These are phyloP conservation scores for Melopsittacus undulatus DNA, from an alignment of 2,797 vertebrate genomes.

Conservation along the genomic window DNA sequence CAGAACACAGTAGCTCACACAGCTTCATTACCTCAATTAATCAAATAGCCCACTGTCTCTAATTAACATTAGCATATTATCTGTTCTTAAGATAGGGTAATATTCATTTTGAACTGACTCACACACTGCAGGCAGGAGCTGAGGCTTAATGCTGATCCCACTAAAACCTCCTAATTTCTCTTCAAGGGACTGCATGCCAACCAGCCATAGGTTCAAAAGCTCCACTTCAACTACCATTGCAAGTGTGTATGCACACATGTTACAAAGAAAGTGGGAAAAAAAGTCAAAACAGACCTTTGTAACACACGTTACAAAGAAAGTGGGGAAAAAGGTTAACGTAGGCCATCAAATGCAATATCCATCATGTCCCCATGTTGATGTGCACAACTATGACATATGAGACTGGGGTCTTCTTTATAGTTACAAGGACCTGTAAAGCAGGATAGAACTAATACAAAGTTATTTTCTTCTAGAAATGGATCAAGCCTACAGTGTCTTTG, in stretches of 20 bases:
- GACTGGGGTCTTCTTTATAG: neutral
- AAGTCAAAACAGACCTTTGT: neutral
- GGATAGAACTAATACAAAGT: neutral
- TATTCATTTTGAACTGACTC: neutral
- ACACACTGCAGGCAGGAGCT: neutral
- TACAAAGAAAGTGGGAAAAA: neutral
- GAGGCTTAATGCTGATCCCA: neutral
- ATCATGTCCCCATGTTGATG: neutral
- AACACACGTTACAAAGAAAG: neutral
- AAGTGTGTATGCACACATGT: neutral
- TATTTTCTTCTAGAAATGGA: neutral
- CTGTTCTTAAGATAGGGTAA: neutral
- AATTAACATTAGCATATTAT: neutral
- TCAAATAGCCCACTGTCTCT: conserved; percentile 8
- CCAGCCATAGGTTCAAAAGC: neutral
- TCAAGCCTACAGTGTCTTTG: neutral
- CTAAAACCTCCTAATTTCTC: neutral
- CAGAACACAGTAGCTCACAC: neutral
- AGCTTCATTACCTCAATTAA: neutral
- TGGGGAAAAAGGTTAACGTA: neutral
- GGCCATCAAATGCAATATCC: neutral
- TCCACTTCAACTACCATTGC: neutral
- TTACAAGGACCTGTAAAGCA: neutral
- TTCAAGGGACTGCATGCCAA: neutral
- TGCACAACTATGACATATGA: neutral